phyloP scores from a whole-genome alignment of 2,113 vertebrate genomes.

The Macaca fascicularis region DNA sequence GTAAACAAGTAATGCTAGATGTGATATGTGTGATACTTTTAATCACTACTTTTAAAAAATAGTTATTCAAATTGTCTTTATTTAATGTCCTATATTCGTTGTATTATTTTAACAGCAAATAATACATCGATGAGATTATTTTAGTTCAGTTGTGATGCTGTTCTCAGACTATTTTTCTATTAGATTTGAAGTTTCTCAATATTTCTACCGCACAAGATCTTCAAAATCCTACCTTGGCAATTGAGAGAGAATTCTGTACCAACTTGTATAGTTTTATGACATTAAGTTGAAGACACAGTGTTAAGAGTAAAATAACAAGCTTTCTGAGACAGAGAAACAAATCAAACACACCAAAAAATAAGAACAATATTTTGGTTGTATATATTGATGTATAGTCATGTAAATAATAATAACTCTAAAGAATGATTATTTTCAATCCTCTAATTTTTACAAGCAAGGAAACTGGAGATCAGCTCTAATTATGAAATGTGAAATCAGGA shows the following conservation, averaged over 20 bases:
- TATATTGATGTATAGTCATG: not conserved
- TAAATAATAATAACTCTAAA: not conserved
- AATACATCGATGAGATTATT: not conserved
- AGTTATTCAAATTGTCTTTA: not conserved
- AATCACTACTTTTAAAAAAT: not conserved
- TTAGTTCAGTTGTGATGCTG: not conserved
- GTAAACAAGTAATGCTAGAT: not conserved
- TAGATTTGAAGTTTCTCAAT: constrained; percentile 14
- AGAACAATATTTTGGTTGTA: not conserved
- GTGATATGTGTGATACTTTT: not conserved
- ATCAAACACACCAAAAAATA: not conserved
- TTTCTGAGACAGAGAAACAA: not conserved
- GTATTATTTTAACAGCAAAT: not conserved
- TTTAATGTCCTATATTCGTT: not conserved
- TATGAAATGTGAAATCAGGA: not conserved
- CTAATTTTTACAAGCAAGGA: not conserved
- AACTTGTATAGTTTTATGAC: not conserved
- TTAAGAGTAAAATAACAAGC: not conserved
- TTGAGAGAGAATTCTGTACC: not conserved
- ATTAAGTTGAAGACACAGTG: not conserved
- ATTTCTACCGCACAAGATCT: not conserved
- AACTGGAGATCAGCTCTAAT: not conserved
- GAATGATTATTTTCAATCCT: not conserved
- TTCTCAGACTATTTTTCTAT: not conserved
- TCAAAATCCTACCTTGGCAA: not conserved